These are phyloP conservation scores for Tetragonula clypearis DNA, from an alignment of 1,140 invertebrate genomes.

Conservation along the genomic window DNA sequence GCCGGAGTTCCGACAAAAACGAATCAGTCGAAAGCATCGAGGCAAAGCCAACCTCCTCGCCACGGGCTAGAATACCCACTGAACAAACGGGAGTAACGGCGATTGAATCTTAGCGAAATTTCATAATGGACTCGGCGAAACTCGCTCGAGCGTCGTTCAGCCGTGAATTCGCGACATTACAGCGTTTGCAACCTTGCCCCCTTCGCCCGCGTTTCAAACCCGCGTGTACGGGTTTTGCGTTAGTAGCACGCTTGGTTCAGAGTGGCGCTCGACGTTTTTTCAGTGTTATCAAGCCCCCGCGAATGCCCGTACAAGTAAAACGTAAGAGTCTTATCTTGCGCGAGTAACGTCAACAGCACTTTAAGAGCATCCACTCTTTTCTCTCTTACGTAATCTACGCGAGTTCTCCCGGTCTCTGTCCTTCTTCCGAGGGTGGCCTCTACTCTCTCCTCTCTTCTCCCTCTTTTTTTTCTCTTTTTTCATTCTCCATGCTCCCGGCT, in stretches of 20 bases:
- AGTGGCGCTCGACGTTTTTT: slow-evolving; percentile 47
- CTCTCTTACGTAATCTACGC: slow-evolving; percentile 48
- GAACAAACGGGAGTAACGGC: not conserved
- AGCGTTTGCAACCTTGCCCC: not conserved
- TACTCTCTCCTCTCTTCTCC: not conserved
- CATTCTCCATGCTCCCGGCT: not conserved
- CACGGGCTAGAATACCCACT: not conserved
- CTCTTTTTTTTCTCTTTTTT: no score
- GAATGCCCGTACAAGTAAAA: slow-evolving; percentile 36
- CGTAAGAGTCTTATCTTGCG: slow-evolving; percentile 31
- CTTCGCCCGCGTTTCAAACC: not conserved
- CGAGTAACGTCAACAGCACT: slow-evolving; percentile 41
- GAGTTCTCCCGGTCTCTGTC: not conserved
- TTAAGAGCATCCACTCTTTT: slow-evolving; percentile 35
- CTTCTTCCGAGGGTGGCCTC: not conserved
- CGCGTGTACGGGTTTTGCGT: not conserved
- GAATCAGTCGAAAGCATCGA: not conserved
- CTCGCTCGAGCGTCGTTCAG: not conserved
- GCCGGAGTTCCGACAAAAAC: not conserved
- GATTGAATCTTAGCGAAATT: not conserved
- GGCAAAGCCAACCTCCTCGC: not conserved
- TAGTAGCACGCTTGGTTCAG: not conserved
- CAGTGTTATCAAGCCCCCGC: slow-evolving; percentile 35
- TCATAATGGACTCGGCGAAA: not conserved
- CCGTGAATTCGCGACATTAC: not conserved